These are phyloP conservation scores for Aphrocallistes beatrix DNA, from an alignment of 37 sponge, comb jelly and placozoan genomes.

Conservation along the genomic window DNA sequence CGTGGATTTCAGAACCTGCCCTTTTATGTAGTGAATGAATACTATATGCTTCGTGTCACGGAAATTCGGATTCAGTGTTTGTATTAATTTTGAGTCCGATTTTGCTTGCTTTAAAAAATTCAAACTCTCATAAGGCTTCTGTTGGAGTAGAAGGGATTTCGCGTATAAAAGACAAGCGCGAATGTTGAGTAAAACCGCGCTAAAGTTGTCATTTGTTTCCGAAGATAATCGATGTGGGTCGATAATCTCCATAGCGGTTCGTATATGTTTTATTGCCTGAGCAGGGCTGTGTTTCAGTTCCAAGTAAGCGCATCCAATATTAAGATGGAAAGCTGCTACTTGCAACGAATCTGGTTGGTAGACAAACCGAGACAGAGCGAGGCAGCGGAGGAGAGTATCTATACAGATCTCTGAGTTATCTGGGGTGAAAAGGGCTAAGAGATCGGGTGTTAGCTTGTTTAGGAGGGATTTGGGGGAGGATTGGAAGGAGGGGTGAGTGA, in stretches of 20 bases:
- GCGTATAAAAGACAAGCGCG: background rate
- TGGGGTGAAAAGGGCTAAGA: background rate
- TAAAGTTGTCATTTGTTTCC: background rate
- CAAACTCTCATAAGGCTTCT: background rate
- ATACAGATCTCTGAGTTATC: background rate
- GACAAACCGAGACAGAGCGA: background rate
- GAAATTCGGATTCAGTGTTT: background rate
- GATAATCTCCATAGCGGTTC: background rate
- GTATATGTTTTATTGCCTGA: background rate
- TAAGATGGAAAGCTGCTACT: background rate
- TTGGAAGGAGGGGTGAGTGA: background rate
- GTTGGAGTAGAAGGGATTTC: background rate
- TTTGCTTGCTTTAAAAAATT: slow-evolving; percentile 9
- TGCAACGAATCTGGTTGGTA: slow-evolving; percentile 2
- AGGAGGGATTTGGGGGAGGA: slow-evolving; percentile 7
- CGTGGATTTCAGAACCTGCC: background rate
- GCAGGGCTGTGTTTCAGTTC: background rate
- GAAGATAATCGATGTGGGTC: background rate
- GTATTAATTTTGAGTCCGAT: background rate
- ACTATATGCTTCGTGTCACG: background rate
- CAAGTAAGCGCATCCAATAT: background rate
- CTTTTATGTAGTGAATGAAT: background rate
- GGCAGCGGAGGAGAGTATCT: background rate
- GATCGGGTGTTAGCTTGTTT: background rate
- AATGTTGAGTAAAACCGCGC: background rate